Base-by-base conservation (phyloP, 2,797 vertebrate genomes). In the Urophycis tenuis region DNA sequence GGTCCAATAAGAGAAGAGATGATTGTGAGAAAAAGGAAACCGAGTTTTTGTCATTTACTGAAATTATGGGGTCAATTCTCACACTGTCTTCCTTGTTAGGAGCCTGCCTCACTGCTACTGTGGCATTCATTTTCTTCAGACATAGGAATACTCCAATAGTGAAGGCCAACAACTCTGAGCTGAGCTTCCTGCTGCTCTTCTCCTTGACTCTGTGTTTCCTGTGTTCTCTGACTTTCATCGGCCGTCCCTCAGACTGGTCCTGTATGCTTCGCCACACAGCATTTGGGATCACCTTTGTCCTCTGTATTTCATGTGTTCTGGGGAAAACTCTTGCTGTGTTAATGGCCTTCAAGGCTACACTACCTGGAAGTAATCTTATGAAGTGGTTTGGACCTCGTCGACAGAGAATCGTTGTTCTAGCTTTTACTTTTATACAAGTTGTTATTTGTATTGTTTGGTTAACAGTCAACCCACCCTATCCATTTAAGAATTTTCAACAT, bases 41-140 rank as follows among this genome's bases (percentile, higher is more conserved):
- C 29, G 85, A 90, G 74, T 91, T 84, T 77, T 77, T 90, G 2
- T 86, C 88, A 0, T 86, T 83, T 80, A 12, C 77, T 19, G 90
- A 88, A 69, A 82, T 88, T n/a, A 91, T 93, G 91, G 91, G 92
- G 76, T 82, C 82, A 2, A 75, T 92, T 22, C 84, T 93, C 4
- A 85, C 87, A 53, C 35, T 79, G 0, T 76, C 91, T 3, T 92
- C 91, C 0, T 14, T 90, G 30, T 78, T 88, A 76, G 92, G 92
- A 74, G 82, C 82, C 19, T 83, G 83, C 17, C 29, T 87, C 74
- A 91, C 91, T 6, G 75, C 72, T 5, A 29, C 72, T 36, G 85
- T 90, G 25, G 84, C 60, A 0, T 1, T 83, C 0, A 80, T 92
- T 78, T 92, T 88, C 74, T 88, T 90, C 73, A 87, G 69, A 81